Evolutionary conservation across 2,797 vertebrate species (phyloP).

Genomic region (Enteromius fasciolatus): DNA sequence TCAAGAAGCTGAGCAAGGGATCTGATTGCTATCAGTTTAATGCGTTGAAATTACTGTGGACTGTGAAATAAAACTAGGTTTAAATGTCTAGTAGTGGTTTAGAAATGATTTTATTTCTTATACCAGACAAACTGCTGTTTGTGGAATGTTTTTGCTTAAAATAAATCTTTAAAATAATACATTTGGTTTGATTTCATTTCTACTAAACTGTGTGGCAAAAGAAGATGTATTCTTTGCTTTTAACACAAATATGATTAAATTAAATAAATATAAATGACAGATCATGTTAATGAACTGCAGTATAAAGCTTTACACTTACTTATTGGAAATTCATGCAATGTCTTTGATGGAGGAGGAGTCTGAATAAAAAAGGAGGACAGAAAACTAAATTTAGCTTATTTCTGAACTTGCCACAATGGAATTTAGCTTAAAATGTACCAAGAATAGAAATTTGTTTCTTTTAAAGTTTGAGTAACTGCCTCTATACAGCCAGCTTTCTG

Average conservation of each 20-base stretch:
- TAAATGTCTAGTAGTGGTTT: neutral
- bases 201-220: neutral
- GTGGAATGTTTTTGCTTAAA: neutral
- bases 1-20: neutral
- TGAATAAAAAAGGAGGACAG: constrained; percentile 52
- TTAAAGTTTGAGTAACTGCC: neutral
- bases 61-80: neutral
- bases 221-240: neutral
- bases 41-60: constrained; percentile 6
- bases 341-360: constrained; percentile 67
- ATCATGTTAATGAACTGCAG: neutral
- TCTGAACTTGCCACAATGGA: neutral
- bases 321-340: constrained; percentile 71
- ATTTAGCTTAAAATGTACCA: neutral
- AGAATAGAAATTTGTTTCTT: neutral
- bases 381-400: neutral
- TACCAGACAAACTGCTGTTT: neutral
- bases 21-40: constrained; percentile 16
- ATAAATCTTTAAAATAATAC: neutral
- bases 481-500: neutral
- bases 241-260: neutral
- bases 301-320: constrained; percentile 69
- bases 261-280: constrained; percentile 1
- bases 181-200: too few relatives aligned
- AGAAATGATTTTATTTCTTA: neutral